Evolutionary conservation across 2,113 vertebrate genomes (phyloP), one percentile per base, ranked within the genome.

Genomic region (Geococcyx californianus): DNA sequence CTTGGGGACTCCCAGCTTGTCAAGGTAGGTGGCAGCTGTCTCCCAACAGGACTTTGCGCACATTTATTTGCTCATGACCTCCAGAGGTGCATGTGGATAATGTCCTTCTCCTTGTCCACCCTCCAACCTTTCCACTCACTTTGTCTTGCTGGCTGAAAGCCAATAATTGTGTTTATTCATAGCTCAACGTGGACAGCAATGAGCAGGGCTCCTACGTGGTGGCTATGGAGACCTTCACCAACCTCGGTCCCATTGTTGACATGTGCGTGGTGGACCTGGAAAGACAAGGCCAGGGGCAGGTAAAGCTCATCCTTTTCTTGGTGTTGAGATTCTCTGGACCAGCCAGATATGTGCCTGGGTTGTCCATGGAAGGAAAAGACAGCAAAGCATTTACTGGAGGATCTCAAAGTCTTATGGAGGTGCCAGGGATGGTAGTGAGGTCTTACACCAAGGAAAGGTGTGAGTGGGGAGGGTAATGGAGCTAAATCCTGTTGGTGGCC

Each of bases 201-300:
- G 99, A 99, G 88, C 99, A 99, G 96, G 99, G 99, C 52, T 99
- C 99, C 10, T 99, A 99, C 0, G 99, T 99, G 25, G 99, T 98
- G 9, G 99, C 99, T 34, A 99, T 99, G 99, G 99, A 99, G 97
- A 99, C 99, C 13, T 99, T 99, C 91, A 99, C 99, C 88, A 99
- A 99, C 94, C 97, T 99, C 5, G 99, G 99, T 8, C 99, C 99
- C 74, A 99, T 99, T 10, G 99, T 99, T 79, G 99, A 99, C 95
- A 99, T 99, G 99, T 99, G 99, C 10, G 99, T 99, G 72, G 99
- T 99, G 24, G 99, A 99, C 95, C 98, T 99, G 96, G 99, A 99
- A 95, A 98, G 99, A 51, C 99, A 99, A 85, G 99, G 99, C 11
- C 99, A 99, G 93, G 99, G 99, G 6, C 99, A 99, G 99, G 99